Percentiles rank a stretch among this genome's conserved stretches.
Conservation (phyloP, 2,888 invertebrate genomes). For the Euclidia mi region DNA sequence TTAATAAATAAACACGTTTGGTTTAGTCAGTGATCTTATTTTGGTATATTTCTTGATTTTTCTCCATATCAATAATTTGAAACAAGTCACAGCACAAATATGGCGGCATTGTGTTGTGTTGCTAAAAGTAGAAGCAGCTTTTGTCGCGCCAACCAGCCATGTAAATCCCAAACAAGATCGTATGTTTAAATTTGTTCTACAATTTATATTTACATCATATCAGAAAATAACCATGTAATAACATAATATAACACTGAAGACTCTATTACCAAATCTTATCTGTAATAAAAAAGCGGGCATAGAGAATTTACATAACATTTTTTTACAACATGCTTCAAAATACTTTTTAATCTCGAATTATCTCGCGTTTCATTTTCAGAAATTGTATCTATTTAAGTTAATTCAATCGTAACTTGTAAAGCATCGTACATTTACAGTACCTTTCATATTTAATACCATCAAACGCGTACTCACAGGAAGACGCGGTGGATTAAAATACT, state of each 20-base stretch:
- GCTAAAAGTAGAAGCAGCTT: too few species aligned
- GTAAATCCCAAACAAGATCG: neutral
- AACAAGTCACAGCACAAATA: too few species aligned
- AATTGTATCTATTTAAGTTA: conserved; percentile 27
- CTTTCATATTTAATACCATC: conserved; percentile 29
- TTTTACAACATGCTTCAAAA: conserved; percentile 3
- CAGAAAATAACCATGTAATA: too few species aligned
- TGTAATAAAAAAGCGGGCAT: neutral
- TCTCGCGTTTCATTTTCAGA: conserved; percentile 19
- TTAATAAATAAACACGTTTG: too few species aligned
- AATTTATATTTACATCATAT: too few species aligned
- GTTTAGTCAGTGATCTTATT: too few species aligned
- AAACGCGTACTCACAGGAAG: conserved; percentile 12
- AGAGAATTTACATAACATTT: conserved; percentile 8
- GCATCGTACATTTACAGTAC: conserved; percentile 17
- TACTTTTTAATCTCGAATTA: conserved; percentile 10
- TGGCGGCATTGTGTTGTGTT: too few species aligned
- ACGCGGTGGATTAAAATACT: conserved; percentile 18
- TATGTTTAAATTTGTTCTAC: too few species aligned
- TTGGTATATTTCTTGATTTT: too few species aligned
- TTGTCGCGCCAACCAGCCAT: neutral
- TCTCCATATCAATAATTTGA: too few species aligned
- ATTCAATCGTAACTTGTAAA: conserved; percentile 29
- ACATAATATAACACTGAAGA: too few species aligned
- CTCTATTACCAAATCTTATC: neutral